These are phyloP conservation scores for Grapholita molesta DNA, from an alignment of 1,140 invertebrate species.

Conservation along the genomic window DNA sequence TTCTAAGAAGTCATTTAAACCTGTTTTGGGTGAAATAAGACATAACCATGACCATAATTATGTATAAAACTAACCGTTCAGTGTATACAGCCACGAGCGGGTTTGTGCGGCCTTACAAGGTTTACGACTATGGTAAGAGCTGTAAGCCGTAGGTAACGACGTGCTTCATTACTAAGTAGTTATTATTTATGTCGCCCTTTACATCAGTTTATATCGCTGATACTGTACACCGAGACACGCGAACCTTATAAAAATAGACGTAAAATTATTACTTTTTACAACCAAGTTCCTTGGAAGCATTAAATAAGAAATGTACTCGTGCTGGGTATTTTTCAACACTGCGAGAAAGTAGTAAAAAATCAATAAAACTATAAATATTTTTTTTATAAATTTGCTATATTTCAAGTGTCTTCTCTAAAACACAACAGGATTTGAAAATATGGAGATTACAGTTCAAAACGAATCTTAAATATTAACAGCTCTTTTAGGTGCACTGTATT, in stretches of 20 bases:
- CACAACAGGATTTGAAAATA: conserved; percentile 61
- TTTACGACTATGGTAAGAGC: conserved; percentile 42
- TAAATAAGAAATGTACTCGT: neutral
- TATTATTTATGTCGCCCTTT: conserved; percentile 46
- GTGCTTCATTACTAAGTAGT: conserved; percentile 51
- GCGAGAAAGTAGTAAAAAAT: neutral
- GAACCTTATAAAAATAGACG: conserved; percentile 2
- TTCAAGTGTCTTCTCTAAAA: conserved; percentile 45
- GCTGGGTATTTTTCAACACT: too few species aligned
- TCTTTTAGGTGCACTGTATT: conserved; percentile 2
- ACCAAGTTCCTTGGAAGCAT: neutral
- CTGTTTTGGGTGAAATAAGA: neutral
- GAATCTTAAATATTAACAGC: neutral
- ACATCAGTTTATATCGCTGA: conserved; percentile 28
- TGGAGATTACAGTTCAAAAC: conserved; percentile 49
- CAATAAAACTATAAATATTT: conserved; percentile 28
- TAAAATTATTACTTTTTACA: conserved; percentile 3
- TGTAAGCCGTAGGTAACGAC: conserved; percentile 45
- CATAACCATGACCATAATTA: conserved; percentile 10
- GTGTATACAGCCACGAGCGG: conserved; percentile 2
- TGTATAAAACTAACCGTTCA: conserved; percentile 10
- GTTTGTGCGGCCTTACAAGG: conserved; percentile 27
- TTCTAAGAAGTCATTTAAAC: neutral
- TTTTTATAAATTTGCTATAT: conserved; percentile 58
- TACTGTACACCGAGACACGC: conserved; percentile 1